A percentile compares a stretch with the other conserved stretches of the same genome.
phyloP scores from a whole-genome alignment of 92 coral and sea anemone species.

The Montipora capitata region DNA sequence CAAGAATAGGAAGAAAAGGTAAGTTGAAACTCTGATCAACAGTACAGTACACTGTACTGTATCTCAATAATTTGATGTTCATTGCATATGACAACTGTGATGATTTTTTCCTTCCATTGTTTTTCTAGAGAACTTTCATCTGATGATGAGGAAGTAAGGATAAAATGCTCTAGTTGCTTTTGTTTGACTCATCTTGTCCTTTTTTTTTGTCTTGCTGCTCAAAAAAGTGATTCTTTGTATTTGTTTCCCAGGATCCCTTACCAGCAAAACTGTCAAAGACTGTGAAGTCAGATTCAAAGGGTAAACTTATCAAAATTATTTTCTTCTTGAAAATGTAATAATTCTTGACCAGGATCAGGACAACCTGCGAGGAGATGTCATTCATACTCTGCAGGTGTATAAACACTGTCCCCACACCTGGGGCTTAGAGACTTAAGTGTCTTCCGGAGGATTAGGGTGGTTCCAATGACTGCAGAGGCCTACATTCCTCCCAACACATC shows the following conservation, averaged over 20 bases:
- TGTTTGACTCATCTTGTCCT: not conserved
- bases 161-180: not conserved
- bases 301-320: not conserved
- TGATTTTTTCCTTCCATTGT: not conserved
- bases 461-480: too few species aligned
- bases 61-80: too few species aligned
- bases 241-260: conserved; percentile 31
- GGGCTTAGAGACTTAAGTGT: too few species aligned
- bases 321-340: too few species aligned
- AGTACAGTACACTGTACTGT: too few species aligned
- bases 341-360: too few species aligned
- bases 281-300: conserved; percentile 5
- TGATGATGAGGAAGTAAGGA: conserved; percentile 72
- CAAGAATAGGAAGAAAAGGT: conserved; percentile 57
- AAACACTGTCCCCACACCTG: too few species aligned
- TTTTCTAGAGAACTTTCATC: conserved; percentile 58
- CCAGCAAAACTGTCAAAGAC: conserved; percentile 23
- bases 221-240: not conserved
- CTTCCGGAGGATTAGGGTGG: too few species aligned
- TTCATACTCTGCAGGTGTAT: too few species aligned
- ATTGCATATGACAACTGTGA: too few species aligned
- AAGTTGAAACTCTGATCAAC: not conserved
- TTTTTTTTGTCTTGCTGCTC: not conserved
- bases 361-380: too few species aligned
- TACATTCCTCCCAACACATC: too few species aligned